phyloP scores from a whole-genome alignment of 1,140 invertebrate genomes.

The Triops cancriformis region DNA sequence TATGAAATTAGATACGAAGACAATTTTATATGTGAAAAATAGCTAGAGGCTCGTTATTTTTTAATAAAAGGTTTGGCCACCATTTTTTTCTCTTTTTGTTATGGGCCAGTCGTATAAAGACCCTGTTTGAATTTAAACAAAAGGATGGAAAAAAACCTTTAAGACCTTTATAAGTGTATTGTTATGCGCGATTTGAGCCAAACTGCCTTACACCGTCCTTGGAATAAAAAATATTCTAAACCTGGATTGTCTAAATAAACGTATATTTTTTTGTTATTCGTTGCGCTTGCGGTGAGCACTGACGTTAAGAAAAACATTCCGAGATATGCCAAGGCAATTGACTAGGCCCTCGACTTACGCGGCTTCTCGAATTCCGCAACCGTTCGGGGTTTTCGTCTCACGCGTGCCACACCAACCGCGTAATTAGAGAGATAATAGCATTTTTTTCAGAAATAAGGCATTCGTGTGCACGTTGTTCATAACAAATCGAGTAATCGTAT shows the following conservation, averaged over 20 bases:
- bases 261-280: background rate
- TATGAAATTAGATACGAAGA: background rate
- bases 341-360: too few species aligned
- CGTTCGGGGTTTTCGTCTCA: too few species aligned
- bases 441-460: too few species aligned
- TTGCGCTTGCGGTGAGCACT: background rate
- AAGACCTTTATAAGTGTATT: background rate
- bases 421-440: too few species aligned
- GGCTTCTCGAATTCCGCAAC: too few species aligned
- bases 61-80: background rate
- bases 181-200: background rate
- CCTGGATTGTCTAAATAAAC: too few species aligned
- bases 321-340: too few species aligned
- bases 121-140: background rate
- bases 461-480: too few species aligned
- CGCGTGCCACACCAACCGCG: too few species aligned
- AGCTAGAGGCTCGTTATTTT: background rate
- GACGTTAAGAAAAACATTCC: background rate
- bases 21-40: background rate
- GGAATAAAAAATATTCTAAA: background rate
- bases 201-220: constrained; percentile 12
- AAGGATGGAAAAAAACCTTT: background rate
- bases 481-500: too few species aligned
- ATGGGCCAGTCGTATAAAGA: background rate
- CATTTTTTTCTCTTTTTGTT: background rate